Evolutionary conservation across 2,888 invertebrate species (phyloP), one percentile per base, ranked within the genome.

Genomic region (Ochropacha duplaris): DNA sequence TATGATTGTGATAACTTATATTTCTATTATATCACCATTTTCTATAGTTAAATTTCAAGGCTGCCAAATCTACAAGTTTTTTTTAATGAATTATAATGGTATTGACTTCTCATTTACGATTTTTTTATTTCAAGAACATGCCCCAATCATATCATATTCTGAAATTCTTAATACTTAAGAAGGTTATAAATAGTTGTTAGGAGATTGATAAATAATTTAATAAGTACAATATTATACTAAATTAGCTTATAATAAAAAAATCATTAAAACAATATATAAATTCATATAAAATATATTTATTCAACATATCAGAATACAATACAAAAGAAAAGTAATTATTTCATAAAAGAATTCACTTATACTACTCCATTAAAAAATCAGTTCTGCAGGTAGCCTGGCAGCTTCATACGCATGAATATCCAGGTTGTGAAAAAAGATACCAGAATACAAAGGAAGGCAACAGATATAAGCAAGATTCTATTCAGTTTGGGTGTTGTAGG

Each of bases 371-470:
- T 72, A 71, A 64, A 62, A 51, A 68, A 63, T 89, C 91, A 95
- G 69, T 94, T 94, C 71, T 96, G 96, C 69, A 96, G 87, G 81
- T 96, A 96, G 50, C 96, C 96, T 80, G 99, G 99, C 69, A 99
- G 87, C 91, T 99, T 99, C 98, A 99, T 99, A 74, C 97, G 95
- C 99, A 99, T 99, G 84, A 99, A 99, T 62, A 99, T 96, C 96
- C 98, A 98, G 64, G 98, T 98, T 50, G 98, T 98, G 73, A 98
- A 96, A 90, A 99, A 99, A 4, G 99, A 98, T 5, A 99, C 96
- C 31, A 98, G 88, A 62, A 99, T 97, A 78, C 97, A 97, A 50
- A 98, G 94, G 80, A 98, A 98, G 49, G 98, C 99, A 64, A 99
- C 96, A 60, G 96, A 96, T 60, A 97, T 96, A 22, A 99, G 94